Evolutionary conservation across 2,797 vertebrate species (phyloP), one percentile per base, ranked within the genome.

Genomic region (Sebastes melanostomus): DNA sequence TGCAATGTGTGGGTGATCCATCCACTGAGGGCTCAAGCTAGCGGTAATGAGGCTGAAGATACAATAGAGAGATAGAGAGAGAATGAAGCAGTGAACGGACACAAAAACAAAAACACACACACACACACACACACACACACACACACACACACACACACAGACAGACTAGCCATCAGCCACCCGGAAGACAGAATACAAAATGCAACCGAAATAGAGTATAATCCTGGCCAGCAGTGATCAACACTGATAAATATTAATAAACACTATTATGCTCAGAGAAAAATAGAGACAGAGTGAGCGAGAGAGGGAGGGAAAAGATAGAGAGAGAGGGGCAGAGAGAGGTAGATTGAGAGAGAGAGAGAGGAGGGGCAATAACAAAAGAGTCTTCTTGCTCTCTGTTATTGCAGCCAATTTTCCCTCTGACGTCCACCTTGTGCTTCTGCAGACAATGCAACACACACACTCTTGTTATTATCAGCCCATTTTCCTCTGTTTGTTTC

Each of bases 221-320:
- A 88, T 90, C 80, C 71, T 87, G 80, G 75, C 86, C 79, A 90
- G 82, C 73, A 84, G 88, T 92, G 88, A 93, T 94, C 86, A 91
- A 80, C 86, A 71, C 77, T 85, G 89, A 92, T 93, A 92, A 91
- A 91, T 92, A 93, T 93, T 91, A 91, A 94, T 92, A 91, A 89
- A 92, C 80, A 84, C 80, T 77, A 92, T 90, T 86, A 92, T 88
- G 75, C 85, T 77, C 38, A 42, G 74, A 82, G 70, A 81, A 78
- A 86, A 80, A 79, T 24, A 80, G 71, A 76, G 59, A 84, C 66
- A 62, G 50, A 77, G 58, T 12, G 66, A 77, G 67, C 5, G 20
- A 85, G 67, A 71, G 42, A 67, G 61, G 2, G 42, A 66, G 46
- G 27, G 56, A 30, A 22, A 22, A 77, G 58, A 76, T 2, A 30